Evolutionary conservation across 2,113 vertebrate genomes (phyloP).

Genomic region (Malurus cyaneus): DNA sequence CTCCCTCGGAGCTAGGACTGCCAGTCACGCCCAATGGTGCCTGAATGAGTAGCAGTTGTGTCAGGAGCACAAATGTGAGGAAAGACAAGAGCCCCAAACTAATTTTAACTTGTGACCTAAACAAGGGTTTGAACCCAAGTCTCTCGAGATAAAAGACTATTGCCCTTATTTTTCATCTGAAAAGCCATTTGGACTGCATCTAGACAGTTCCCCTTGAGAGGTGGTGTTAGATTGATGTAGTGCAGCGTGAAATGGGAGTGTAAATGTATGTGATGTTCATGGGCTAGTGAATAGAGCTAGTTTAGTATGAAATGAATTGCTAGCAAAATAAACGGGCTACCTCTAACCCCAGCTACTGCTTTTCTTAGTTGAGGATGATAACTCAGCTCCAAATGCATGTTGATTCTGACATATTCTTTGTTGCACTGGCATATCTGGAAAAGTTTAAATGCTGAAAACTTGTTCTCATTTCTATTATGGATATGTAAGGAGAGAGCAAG

Average conservation of each 20-base stretch:
- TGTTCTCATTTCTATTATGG: not conserved
- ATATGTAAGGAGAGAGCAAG: not conserved
- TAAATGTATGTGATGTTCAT: conserved; percentile 49
- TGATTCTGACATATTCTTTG: not conserved
- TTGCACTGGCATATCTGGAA: not conserved
- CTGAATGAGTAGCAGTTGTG: not conserved
- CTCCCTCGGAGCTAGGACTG: not conserved
- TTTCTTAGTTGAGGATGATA: not conserved
- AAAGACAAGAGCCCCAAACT: not conserved
- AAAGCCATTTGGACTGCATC: conserved; percentile 36
- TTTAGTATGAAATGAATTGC: conserved; percentile 50
- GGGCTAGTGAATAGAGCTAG: conserved; percentile 43
- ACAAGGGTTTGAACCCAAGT: conserved; percentile 14
- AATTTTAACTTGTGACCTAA: conserved; percentile 48
- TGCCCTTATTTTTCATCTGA: conserved; percentile 55
- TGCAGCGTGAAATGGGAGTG: conserved; percentile 37
- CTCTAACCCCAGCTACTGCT: not conserved
- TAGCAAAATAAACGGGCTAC: conserved; percentile 4
- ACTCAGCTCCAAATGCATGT: not conserved
- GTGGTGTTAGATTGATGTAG: conserved; percentile 43
- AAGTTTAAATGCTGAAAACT: conserved; percentile 14
- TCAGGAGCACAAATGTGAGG: not conserved
- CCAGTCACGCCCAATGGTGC: not conserved
- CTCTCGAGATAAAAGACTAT: not conserved
- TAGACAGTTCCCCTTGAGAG: conserved; percentile 36